Evolutionary conservation across 2,888 invertebrate species (phyloP).

Genomic region (Didymodactylos carnosus): DNA sequence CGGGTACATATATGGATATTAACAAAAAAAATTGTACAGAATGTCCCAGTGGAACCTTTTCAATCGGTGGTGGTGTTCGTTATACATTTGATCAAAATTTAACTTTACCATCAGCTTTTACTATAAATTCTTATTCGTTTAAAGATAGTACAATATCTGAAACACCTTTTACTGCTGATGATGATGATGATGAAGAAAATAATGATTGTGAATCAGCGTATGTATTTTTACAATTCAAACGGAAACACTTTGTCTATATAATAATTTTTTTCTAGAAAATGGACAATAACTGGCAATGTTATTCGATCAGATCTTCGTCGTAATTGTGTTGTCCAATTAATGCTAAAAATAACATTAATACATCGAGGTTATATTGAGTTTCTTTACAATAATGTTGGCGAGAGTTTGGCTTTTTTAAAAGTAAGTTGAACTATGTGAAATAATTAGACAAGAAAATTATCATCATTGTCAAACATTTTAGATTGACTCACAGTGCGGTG

Average conservation of each 20-base stretch:
- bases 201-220: no score
- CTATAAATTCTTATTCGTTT: no score
- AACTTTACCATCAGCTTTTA: background rate
- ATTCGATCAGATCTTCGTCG: background rate
- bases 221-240: background rate
- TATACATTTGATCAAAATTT: background rate
- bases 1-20: background rate
- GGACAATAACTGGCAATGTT: background rate
- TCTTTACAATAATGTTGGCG: no score
- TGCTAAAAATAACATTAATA: no score
- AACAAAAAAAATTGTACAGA: background rate
- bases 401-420: no score
- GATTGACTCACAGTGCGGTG: no score
- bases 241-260: background rate
- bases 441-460: no score
- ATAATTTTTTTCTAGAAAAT: background rate
- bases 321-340: background rate
- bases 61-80: background rate
- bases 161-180: background rate
- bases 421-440: no score
- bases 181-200: background rate
- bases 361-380: no score
- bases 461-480: no score
- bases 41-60: background rate
- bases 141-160: no score